Evolutionary conservation across 2,113 vertebrate species (phyloP), one percentile per base, ranked within the genome.

Genomic region (Macroglossus sobrinus): DNA sequence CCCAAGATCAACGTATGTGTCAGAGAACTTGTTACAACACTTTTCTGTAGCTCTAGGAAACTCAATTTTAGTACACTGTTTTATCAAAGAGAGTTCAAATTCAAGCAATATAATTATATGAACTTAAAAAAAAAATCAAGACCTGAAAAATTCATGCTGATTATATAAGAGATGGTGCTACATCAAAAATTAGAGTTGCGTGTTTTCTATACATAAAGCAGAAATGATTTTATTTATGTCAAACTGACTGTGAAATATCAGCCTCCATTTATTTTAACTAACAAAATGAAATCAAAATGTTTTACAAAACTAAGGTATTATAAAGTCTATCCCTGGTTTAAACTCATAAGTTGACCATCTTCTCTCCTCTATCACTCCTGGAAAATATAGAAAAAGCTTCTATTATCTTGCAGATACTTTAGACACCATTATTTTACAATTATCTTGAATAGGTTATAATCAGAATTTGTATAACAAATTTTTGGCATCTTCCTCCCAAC

Each of bases 21-120:
- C 88, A 57, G 21, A 93, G 82, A 94, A 91, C 89, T 93, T 94
- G 40, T 84, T 85, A 53, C 28, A 86, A 86, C 82, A 84, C 82
- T 85, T 95, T 40, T 43, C 33, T 69, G 63, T 89, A 2, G 14
- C 55, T 69, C 93, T 86, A 74, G 87, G 79, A 96, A 96, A 92
- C 35, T 19, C 63, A 69, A 84, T 84, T 81, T 96, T 61, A 75
- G n/a, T 75, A 91, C 16, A 63, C 13, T 1, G 4, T 84, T 91
- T 92, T 89, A 89, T 81, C 76, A 72, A 68, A 79, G 68, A 61
- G 19, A 86, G 15, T 33, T 72, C 9, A 24, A 68, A 85, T 30
- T 69, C 40, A 57, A 55, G 40, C 33, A 78, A 61, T 35, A 28
- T 57, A 68, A 74, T 38, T 59, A 28, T 26, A 68, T 18, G 33